A percentile compares a stretch with the other conserved stretches of the same genome.
phyloP scores from a whole-genome alignment of 1,140 invertebrate species.

The Caenorhabditis tropicalis region DNA sequence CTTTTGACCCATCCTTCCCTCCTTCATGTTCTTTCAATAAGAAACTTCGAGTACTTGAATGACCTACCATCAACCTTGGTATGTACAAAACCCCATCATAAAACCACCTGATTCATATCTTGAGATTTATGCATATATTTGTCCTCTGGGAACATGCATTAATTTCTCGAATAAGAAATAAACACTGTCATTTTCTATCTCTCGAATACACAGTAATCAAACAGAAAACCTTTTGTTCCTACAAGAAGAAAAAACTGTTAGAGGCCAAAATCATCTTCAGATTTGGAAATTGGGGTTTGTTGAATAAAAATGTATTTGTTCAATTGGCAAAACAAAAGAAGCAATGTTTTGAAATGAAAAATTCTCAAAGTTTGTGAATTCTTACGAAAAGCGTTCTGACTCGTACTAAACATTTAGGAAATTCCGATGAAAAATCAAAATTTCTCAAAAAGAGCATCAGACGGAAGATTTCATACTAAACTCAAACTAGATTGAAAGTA shows the following conservation, averaged over 20 bases:
- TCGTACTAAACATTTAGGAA: no score
- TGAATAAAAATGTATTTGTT: no score
- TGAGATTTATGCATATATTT: conserved; percentile 36
- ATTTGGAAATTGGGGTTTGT: no score
- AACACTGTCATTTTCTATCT: neutral
- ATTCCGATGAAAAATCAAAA: no score
- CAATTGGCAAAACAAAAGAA: no score
- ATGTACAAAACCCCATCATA: conserved; percentile 27
- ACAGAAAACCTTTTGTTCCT: neutral
- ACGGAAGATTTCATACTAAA: no score
- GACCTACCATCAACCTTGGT: conserved; percentile 24
- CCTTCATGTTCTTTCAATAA: neutral
- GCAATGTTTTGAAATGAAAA: no score
- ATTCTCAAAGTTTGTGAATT: no score
- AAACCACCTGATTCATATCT: conserved; percentile 42
- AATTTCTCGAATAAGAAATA: neutral
- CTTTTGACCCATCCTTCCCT: conserved; percentile 31
- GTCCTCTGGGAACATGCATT: conserved; percentile 8
- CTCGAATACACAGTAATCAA: neutral
- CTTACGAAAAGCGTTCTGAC: no score
- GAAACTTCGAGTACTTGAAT: conserved; percentile 30
- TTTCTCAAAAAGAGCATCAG: no score
- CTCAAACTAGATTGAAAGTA: no score
- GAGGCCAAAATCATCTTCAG: no score
- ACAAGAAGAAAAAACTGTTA: neutral